Evolutionary conservation across 2,888 invertebrate species (phyloP).

Genomic region (Phytoseiulus persimilis): DNA sequence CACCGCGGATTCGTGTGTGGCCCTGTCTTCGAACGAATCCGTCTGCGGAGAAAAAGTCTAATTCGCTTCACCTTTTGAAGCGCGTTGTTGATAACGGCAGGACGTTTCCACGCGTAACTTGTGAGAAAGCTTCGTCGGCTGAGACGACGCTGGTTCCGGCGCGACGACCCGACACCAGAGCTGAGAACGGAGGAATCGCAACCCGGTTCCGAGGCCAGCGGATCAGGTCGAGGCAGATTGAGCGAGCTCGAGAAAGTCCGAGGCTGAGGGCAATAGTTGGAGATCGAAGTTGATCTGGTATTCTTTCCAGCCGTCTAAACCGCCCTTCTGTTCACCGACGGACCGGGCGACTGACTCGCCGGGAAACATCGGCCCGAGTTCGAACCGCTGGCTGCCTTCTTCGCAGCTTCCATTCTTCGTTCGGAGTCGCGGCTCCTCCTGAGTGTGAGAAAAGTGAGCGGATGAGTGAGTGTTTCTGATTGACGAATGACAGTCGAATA

Average conservation of each 20-base stretch:
- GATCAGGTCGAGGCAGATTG: background rate
- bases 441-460: background rate
- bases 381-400: background rate
- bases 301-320: background rate
- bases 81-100: background rate
- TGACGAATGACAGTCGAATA: background rate
- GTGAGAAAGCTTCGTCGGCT: background rate
- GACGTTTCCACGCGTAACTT: background rate
- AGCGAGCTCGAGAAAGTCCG: background rate
- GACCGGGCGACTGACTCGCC: no score
- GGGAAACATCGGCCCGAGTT: background rate
- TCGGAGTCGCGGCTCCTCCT: background rate
- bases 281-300: background rate
- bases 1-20: background rate
- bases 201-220: background rate
- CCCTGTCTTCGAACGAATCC: background rate
- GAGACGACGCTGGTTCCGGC: no score
- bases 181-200: background rate
- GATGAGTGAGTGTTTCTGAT: background rate
- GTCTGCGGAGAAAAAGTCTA: background rate
- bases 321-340: background rate
- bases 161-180: no score
- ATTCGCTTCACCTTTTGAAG: background rate
- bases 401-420: background rate
- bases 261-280: background rate